Percentiles rank a stretch among this genome's conserved stretches.
phyloP scores from a whole-genome alignment of 2,888 invertebrate genomes.

The Zeuzera pyrina region DNA sequence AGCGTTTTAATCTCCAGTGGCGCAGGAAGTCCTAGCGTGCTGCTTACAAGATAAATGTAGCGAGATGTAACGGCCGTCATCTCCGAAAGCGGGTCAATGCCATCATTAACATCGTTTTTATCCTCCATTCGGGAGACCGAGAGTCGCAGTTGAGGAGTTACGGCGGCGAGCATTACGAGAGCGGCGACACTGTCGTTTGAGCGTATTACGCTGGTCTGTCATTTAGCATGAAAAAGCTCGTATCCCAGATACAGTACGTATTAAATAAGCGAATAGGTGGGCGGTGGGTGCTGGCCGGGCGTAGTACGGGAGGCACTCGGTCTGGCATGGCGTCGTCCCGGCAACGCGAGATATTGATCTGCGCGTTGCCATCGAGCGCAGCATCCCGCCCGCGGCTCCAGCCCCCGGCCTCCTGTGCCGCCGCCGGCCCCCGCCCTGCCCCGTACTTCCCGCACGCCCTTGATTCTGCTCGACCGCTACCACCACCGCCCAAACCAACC shows the following conservation, averaged over 20 bases:
- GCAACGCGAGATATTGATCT: conserved; percentile 71
- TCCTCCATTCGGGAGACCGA: conserved; percentile 4
- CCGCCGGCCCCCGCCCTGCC: conserved; percentile 16
- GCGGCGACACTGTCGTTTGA: conserved; percentile 36
- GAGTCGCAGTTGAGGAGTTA: neutral
- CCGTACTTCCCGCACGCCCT: conserved; percentile 34
- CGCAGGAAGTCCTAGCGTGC: neutral
- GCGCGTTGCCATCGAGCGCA: conserved; percentile 52
- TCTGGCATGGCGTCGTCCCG: conserved; percentile 76
- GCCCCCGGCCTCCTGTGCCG: conserved; percentile 16
- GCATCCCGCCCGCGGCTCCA: conserved; percentile 65
- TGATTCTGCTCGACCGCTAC: conserved; percentile 48
- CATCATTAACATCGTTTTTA: conserved; percentile 16
- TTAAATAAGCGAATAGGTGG: conserved; percentile 69
- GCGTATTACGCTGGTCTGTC: conserved; percentile 50
- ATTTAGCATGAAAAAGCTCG: conserved; percentile 65
- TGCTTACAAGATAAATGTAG: neutral
- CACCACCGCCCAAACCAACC: conserved; percentile 35
- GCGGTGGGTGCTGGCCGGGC: conserved; percentile 36
- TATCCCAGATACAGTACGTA: conserved; percentile 63
- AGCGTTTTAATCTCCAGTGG: no score
- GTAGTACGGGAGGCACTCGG: conserved; percentile 75
- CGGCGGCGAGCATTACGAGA: conserved; percentile 26
- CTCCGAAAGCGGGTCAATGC: conserved; percentile 46
- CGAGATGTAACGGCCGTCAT: conserved; percentile 29